Conservation (phyloP, 2,888 invertebrate genomes). For the Gortyna flavago region DNA sequence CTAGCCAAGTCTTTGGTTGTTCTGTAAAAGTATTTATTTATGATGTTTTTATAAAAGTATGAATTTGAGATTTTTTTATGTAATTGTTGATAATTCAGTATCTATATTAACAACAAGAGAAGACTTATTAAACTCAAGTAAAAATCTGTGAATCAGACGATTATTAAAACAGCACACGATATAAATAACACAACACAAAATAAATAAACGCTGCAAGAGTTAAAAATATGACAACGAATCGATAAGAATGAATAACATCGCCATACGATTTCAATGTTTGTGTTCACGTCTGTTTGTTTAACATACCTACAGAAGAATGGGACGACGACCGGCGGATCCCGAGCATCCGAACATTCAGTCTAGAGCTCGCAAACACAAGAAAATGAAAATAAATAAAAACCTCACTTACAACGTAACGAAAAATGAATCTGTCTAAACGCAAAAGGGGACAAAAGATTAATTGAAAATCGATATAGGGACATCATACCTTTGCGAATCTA, state of each 20-base stretch:
- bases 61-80: not conserved
- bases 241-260: constrained; percentile 81
- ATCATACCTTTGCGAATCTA: constrained; percentile 85
- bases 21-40: not conserved
- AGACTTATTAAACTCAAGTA: not conserved
- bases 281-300: constrained; percentile 80
- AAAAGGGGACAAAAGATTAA: constrained; percentile 87
- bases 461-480: constrained; percentile 87
- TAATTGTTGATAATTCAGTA: not conserved
- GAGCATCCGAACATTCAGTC: constrained; percentile 62
- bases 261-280: constrained; percentile 83
- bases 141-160: not conserved
- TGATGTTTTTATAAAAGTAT: not conserved
- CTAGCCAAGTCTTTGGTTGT: not conserved
- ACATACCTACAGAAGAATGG: constrained; percentile 79
- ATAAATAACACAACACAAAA: constrained; percentile 51
- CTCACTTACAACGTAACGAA: constrained; percentile 75
- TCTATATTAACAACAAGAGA: not conserved
- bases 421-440: constrained; percentile 83
- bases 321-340: constrained; percentile 73
- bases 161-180: constrained; percentile 29
- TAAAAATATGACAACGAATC: constrained; percentile 73
- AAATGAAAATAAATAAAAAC: constrained; percentile 78
- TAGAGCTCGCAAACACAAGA: constrained; percentile 76
- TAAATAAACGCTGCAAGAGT: constrained; percentile 58